These are phyloP conservation scores for Aegithalos caudatus DNA, from an alignment of 2,113 vertebrate species.

Conservation along the genomic window DNA sequence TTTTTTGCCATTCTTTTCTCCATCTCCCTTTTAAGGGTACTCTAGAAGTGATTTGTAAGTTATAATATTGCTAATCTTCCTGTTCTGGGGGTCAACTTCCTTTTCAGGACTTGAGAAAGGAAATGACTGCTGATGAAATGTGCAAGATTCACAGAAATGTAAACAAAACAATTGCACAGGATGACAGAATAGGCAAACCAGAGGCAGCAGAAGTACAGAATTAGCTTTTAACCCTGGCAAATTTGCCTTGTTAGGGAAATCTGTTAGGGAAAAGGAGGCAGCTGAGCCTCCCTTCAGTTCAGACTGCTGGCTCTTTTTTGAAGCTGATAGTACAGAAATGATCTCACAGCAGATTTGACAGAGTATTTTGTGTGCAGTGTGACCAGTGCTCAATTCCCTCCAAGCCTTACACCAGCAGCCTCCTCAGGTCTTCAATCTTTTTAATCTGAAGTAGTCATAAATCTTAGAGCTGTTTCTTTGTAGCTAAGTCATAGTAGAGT, in stretches of 20 bases:
- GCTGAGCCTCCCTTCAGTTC: neutral
- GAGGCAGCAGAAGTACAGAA: neutral
- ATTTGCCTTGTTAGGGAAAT: neutral
- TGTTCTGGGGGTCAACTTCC: neutral
- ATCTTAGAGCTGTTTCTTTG: neutral
- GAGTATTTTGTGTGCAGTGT: neutral
- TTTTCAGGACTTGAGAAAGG: neutral
- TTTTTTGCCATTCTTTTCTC: neutral
- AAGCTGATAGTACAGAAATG: neutral
- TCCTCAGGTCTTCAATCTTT: neutral
- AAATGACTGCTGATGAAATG: neutral
- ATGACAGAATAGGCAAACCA: neutral
- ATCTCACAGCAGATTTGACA: neutral
- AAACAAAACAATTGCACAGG: neutral
- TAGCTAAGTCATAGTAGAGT: neutral
- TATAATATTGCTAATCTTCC: neutral
- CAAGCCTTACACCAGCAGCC: neutral
- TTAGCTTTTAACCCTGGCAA: neutral
- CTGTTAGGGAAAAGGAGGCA: neutral
- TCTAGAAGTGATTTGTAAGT: neutral
- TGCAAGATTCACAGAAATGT: neutral
- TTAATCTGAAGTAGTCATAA: neutral
- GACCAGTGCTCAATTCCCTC: neutral
- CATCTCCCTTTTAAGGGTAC: neutral
- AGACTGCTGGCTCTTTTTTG: neutral